Evolutionary conservation across 1,140 invertebrate species (phyloP).

Genomic region (Diprion similis): DNA sequence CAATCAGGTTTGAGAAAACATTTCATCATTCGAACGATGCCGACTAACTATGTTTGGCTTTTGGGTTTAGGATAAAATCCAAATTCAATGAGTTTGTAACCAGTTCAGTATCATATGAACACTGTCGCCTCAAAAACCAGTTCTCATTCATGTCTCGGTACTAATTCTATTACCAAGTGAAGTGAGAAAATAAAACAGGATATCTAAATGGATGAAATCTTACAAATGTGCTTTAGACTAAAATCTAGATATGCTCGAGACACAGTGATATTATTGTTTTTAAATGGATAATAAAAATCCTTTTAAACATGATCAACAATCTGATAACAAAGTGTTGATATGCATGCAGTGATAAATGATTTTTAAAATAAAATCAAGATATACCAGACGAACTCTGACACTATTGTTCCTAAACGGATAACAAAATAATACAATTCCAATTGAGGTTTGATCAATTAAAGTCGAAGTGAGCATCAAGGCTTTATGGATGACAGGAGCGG

Average conservation of each 20-base stretch:
- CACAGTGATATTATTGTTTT: conserved; percentile 52
- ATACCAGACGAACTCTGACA: conserved; percentile 48
- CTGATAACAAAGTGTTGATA: conserved; percentile 47
- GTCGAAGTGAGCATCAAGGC: conserved; percentile 45
- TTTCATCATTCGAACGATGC: conserved; percentile 46
- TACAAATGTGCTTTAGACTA: conserved; percentile 46
- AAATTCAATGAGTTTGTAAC: not conserved
- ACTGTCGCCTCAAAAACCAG: not conserved
- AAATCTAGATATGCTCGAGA: conserved; percentile 49
- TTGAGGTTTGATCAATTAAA: conserved; percentile 31
- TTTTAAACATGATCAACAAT: not conserved
- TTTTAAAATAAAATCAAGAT: conserved; percentile 44
- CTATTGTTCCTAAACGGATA: conserved; percentile 58
- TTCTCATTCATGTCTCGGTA: conserved; percentile 17
- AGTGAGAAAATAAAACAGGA: conserved; percentile 10
- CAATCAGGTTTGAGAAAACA: conserved; percentile 7
- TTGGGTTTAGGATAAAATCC: conserved; percentile 53
- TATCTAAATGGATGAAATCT: conserved; percentile 56
- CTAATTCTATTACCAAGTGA: not conserved
- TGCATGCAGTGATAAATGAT: conserved; percentile 49
- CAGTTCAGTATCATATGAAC: not conserved
- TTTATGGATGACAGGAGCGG: conserved; percentile 63
- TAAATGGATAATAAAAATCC: conserved; percentile 55
- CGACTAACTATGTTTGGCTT: conserved; percentile 50
- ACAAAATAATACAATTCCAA: conserved; percentile 30